Base-by-base conservation (phyloP, 1,140 invertebrate genomes). In the Rhyacophila brunnea region DNA sequence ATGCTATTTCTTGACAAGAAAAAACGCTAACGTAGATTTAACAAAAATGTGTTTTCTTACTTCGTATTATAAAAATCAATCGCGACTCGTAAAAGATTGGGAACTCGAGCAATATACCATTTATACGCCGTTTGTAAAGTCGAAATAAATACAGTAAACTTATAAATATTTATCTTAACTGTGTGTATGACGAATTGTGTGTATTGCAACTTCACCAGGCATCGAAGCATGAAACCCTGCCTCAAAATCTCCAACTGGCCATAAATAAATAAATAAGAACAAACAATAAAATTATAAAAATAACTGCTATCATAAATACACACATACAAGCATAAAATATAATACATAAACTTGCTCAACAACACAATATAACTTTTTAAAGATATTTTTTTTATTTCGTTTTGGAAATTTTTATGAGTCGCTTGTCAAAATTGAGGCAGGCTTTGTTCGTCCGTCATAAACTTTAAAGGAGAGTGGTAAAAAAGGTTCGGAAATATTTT, bases 371-470 rank as follows among this genome's bases (percentile, higher is more conserved):
- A 28, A 28, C 23, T 28, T 28, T 28, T 28, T 28, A 28, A 28
- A 28, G 23, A 28, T 28, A n/a, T n/a, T n/a, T 28, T 20, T 42
- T 11, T 57, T 49, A 28, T 49, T 57, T 40, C 42, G 47, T 48
- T 57, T 48, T 42, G 40, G 40, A 14, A 42, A 14, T 13, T 42
- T 42, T 42, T 28, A 28, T 28, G 17, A 55, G 49, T 46, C 60
- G 52, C 50, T 57, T 62, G 60, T 62, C 60, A 62, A 50, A 62
- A 54, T 38, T 58, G 55, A 62, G 60, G 47, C 55, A 38, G 36
- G 50, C 60, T 62, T 62, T 62, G 60, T 62, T 58, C 60, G 49
- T 54, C 52, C 50, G 54, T 62, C 60, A 62, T 62, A 62, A 62
- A 62, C 34, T 44, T 57, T 53, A 36, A 43, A 46, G 15, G 15